Base-by-base conservation (phyloP, 2,888 invertebrate species). In the Volucella inanis region DNA sequence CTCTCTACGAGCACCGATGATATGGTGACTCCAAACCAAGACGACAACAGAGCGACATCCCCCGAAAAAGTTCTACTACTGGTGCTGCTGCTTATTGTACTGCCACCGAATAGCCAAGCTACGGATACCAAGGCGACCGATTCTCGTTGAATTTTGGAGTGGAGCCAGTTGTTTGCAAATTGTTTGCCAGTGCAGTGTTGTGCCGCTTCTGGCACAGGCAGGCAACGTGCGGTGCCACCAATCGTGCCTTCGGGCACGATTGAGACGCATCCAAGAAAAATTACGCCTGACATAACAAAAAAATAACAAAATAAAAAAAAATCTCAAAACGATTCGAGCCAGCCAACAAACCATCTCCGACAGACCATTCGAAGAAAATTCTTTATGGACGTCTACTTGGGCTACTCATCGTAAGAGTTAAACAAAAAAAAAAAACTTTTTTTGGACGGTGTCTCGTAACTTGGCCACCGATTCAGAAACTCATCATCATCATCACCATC, bases 101-200 rank as follows among this genome's bases (percentile, higher is more conserved):
- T 78, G 84, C 84, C 87, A 87, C 84, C 82, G 79, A 84, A 77
- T 62, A 68, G 75, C 77, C 76, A 87, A 71, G 77, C 64, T 65
- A 81, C 31, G 31, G 31, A 31, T 31, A 31, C 78, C 81, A 84
- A 86, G 85, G 81, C 84, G 82, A 87, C 84, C 87, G 86, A 87
- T 87, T 86, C 79, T 67, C 81, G 87, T 84, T 79, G 82, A 87
- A 87, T 88, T 88, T 90, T 91, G 91, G 91, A 91, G 91, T 89
- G 87, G 89, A 90, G 91, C 91, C 91, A 91, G 91, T 91, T 91
- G 90, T 88, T 89, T 88, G 88, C 88, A 86, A 89, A 88, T 89
- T 88, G 89, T 88, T 88, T 89, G 89, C 88, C 88, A 89, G 89
- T 89, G 88, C 88, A 87, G 89, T 88, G 87, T 87, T 87, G 88